Evolutionary conservation across 2,797 vertebrate genomes (phyloP), one percentile per base, ranked within the genome.

Genomic region (Clamator glandarius): DNA sequence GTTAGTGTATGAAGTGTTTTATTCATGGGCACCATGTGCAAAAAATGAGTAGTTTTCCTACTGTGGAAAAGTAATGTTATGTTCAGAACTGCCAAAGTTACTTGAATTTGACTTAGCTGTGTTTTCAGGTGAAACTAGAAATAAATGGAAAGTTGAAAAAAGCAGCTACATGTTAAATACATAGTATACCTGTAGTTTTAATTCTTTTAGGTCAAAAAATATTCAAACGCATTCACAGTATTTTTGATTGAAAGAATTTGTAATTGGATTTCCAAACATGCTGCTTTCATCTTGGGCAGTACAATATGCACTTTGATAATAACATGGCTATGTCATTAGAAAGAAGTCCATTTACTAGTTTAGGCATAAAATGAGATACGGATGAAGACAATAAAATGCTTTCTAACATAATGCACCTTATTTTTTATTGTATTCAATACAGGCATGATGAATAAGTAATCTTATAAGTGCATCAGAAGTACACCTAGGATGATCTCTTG

Each of bases 311-410:
- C 98, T 98, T 98, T 98, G 98, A 99, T 99, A 99, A 98, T 99
- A 99, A 99, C 98, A 99, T 92, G 98, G 98, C 98, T 98, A 98
- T 99, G 98, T 99, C 98, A 99, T 99, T 98, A 99, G 98, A 98
- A 98, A 97, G 97, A 97, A 97, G 97, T 97, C 98, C 98, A 98
- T 98, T 98, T 98, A 98, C 96, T 97, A 96, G 98, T 98, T 98
- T 98, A 97, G 96, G 98, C 98, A 98, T 98, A 98, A 99, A 99
- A 98, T 98, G 98, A 98, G 97, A 98, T 98, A 98, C 98, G 96
- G 98, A 98, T 98, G 97, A 98, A 98, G 98, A 98, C 98, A 98
- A 99, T 99, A 98, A 98, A 98, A 98, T 98, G 98, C 98, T 99
- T 98, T 98, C 93, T 94, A 97, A 96, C 92, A 91, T 96, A 97